Percentiles rank a stretch among this genome's conserved stretches.
These are phyloP conservation scores for Saccostrea cuccullata DNA, from an alignment of 1,140 invertebrate species.

Conservation along the genomic window DNA sequence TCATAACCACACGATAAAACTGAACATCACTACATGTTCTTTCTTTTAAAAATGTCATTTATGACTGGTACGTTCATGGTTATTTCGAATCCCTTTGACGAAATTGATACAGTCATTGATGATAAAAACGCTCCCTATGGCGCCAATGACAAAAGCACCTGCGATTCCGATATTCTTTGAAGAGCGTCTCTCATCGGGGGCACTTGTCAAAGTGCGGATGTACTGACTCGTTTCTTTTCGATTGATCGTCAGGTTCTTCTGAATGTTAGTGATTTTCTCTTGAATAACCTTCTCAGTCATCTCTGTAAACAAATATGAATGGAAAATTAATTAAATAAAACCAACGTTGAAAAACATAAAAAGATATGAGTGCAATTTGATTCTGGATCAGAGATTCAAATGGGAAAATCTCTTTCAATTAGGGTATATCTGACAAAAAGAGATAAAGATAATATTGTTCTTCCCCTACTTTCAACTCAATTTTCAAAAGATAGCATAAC, in stretches of 20 bases:
- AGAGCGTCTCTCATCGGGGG: not conserved
- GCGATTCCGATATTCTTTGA: not conserved
- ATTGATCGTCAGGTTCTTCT: not conserved
- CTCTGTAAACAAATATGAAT: not conserved
- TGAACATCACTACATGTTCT: too few species aligned
- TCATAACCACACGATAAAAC: too few species aligned
- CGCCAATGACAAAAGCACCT: not conserved
- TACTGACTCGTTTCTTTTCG: not conserved
- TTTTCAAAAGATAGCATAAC: too few species aligned
- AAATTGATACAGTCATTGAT: not conserved
- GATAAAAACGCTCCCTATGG: not conserved
- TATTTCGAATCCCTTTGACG: not conserved
- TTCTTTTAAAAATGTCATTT: too few species aligned
- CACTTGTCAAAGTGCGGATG: not conserved
- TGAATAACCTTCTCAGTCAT: not conserved
- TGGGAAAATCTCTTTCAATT: too few species aligned
- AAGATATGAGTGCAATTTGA: too few species aligned
- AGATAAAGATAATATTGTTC: too few species aligned
- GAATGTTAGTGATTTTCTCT: not conserved
- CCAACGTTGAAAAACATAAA: not conserved
- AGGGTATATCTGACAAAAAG: not conserved
- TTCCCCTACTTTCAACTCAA: too few species aligned
- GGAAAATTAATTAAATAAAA: not conserved
- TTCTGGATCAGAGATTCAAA: too few species aligned
- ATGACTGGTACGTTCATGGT: too few species aligned